These are phyloP conservation scores for Caenorhabditis sp. DNA, from an alignment of 2,888 invertebrate species.

Conservation along the genomic window DNA sequence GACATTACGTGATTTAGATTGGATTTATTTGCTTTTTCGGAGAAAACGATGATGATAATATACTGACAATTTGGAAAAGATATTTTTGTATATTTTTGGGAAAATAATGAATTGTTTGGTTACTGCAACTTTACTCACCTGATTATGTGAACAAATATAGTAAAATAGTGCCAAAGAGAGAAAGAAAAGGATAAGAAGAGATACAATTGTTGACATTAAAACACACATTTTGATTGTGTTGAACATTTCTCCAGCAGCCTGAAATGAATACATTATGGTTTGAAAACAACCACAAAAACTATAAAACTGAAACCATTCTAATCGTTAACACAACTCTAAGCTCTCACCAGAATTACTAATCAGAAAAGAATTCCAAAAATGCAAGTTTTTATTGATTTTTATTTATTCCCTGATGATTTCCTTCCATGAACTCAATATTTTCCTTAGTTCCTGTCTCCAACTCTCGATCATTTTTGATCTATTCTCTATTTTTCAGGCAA, in stretches of 20 bases:
- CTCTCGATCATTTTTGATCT: background rate
- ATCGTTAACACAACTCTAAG: too few species aligned
- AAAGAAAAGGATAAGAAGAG: conserved; percentile 41
- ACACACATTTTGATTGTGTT: conserved; percentile 54
- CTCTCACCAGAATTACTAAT: too few species aligned
- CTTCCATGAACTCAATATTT: too few species aligned
- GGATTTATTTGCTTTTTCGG: conserved; percentile 21
- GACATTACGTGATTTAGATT: conserved; percentile 29
- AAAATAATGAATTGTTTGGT: background rate
- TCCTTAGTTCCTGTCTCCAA: too few species aligned
- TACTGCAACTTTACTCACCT: conserved; percentile 11
- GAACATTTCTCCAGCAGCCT: conserved; percentile 68
- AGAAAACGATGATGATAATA: conserved; percentile 1
- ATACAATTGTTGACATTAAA: conserved; percentile 48
- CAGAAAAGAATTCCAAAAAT: too few species aligned
- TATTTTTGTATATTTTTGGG: background rate
- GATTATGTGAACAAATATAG: conserved; percentile 39
- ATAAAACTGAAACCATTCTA: too few species aligned
- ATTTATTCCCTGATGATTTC: too few species aligned
- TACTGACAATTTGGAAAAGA: background rate
- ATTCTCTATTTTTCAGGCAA: background rate
- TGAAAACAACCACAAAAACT: too few species aligned
- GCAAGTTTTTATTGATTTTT: too few species aligned
- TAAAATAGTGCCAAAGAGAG: conserved; percentile 40
- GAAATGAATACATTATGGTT: conserved; percentile 21